These are phyloP conservation scores for Dolichallabes microphthalmus DNA, from an alignment of 2,113 vertebrate species.

Conservation along the genomic window DNA sequence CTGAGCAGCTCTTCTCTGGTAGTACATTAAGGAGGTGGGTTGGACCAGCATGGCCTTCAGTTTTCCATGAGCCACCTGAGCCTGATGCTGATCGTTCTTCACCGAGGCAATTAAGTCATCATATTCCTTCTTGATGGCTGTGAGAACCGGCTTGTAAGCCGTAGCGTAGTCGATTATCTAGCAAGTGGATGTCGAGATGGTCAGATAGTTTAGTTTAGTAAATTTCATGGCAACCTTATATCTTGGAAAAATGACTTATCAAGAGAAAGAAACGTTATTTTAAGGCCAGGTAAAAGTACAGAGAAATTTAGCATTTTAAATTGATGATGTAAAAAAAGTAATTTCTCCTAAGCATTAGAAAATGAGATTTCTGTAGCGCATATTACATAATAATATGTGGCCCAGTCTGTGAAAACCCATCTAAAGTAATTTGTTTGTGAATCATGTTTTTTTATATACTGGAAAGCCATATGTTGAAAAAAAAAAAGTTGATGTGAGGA, in stretches of 20 bases:
- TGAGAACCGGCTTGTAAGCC: constrained; percentile 71
- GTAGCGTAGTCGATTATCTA: constrained; percentile 71
- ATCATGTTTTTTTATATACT: no score
- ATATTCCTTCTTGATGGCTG: constrained; percentile 75
- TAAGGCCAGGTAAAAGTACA: neutral
- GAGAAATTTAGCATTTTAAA: neutral
- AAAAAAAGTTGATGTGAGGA: constrained; percentile 31
- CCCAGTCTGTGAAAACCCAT: no score
- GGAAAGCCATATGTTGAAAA: no score
- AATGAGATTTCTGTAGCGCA: neutral
- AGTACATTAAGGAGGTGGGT: constrained; percentile 59
- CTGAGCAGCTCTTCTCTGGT: constrained; percentile 63
- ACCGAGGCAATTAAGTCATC: constrained; percentile 69
- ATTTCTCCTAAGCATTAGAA: neutral
- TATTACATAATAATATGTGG: no score
- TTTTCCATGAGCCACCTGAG: constrained; percentile 55
- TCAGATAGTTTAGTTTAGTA: neutral
- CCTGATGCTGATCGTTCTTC: constrained; percentile 61
- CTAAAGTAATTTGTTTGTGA: no score
- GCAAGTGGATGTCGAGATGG: neutral
- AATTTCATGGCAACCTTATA: neutral
- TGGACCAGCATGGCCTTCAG: constrained; percentile 61
- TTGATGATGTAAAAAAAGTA: neutral
- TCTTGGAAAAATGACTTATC: neutral
- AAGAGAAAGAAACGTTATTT: neutral